These are phyloP conservation scores for Holacanthus passer DNA, from an alignment of 2,113 vertebrate genomes.

Conservation along the genomic window DNA sequence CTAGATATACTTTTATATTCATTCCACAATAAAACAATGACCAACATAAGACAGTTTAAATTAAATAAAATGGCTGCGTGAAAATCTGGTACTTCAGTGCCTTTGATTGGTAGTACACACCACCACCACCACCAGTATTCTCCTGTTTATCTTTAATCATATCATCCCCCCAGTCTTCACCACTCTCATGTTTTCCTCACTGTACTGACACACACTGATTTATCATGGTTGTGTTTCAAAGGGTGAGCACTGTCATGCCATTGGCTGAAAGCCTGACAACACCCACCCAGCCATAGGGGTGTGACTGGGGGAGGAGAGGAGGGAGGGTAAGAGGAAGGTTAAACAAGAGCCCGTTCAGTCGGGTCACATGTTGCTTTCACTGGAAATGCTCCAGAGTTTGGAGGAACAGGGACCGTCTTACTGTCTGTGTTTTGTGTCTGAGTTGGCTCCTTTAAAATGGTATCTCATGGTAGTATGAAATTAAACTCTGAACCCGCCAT, in stretches of 20 bases:
- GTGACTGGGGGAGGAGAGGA: conserved; percentile 40
- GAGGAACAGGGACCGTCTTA: not conserved
- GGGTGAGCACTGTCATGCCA: conserved; percentile 59
- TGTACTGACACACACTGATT: conserved; percentile 54
- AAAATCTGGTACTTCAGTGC: not conserved
- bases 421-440: not conserved
- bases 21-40: not conserved
- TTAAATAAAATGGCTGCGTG: not conserved
- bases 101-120: not conserved
- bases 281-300: conserved; percentile 70
- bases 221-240: conserved; percentile 70
- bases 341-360: conserved; percentile 42
- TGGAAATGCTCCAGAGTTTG: conserved; percentile 1
- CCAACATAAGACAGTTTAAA: conserved; percentile 6
- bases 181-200: conserved; percentile 25
- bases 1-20: not conserved
- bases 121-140: too few relatives aligned
- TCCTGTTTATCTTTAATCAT: conserved; percentile 26
- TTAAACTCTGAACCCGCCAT: not conserved
- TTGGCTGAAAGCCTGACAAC: conserved; percentile 82
- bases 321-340: not conserved
- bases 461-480: not conserved
- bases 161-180: not conserved
- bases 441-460: not conserved
- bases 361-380: conserved; percentile 16